Base-by-base conservation (phyloP, 2,113 vertebrate genomes). In the Pomatostomus ruficeps region DNA sequence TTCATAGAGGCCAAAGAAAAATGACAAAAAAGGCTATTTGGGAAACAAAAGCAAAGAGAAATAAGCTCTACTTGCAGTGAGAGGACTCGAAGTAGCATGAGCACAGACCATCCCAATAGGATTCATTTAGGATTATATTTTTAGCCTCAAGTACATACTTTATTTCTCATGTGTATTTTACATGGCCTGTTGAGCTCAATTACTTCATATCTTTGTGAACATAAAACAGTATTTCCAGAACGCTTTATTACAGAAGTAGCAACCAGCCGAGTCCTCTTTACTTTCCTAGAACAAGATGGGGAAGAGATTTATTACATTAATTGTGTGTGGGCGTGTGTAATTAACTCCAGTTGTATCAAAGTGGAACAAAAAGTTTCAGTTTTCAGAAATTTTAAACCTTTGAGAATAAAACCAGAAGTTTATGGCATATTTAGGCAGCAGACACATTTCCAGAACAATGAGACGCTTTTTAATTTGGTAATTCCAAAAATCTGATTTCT, bases 61-160 rank as follows among this genome's bases (percentile, higher is more conserved):
- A 82, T 40, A 88, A 93, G 58, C 15, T 85, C 71, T 17, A 20
- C 57, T 52, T 73, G 75, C 52, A 85, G 42, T 42, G 49, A 76
- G 61, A 82, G 45, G 48, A 76, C 49, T 29, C 24, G 45, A 82
- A 95, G 90, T 38, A 88, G 22, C 62, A 85, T 9, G 19, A 93
- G 63, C 57, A 85, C 25, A 0, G 1, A 88, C 14, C 42, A 85
- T 95, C 90, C 95, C 92, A 79, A 19, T 35, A 93, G 93, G 92
- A 95, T 95, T 89, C 88, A 91, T 95, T 96, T 96, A 82, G 51
- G 82, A 71, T 94, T 93, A 61, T 79, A 95, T 85, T 96, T 96
- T 94, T 93, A 96, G 90, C 78, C 66, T 91, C 92, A 82, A 93
- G 92, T 79, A 94, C 70, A 65, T 90, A 80, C 11, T 38, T 87